These are phyloP conservation scores for Yponomeuta evonymella DNA, from an alignment of 2,888 invertebrate species.

Conservation along the genomic window DNA sequence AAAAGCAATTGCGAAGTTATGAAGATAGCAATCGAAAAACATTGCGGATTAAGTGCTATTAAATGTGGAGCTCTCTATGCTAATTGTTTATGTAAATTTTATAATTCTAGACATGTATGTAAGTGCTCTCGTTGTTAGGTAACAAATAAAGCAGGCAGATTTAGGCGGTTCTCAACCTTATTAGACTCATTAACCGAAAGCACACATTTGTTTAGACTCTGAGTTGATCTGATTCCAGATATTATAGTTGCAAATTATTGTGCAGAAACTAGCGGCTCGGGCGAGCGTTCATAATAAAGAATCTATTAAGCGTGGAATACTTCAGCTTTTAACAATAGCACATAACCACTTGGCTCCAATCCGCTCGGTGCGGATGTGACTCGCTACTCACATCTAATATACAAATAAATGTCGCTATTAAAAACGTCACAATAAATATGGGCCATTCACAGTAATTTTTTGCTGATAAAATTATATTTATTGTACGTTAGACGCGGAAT, in stretches of 20 bases:
- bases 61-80: neutral
- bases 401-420: slow-evolving; percentile 56
- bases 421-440: slow-evolving; percentile 41
- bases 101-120: slow-evolving; percentile 2
- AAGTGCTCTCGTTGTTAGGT: slow-evolving; percentile 13
- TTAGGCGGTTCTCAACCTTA: neutral
- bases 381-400: slow-evolving; percentile 39
- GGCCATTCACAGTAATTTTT: slow-evolving; percentile 40
- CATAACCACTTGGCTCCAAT: slow-evolving; percentile 24
- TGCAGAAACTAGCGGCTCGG: slow-evolving; percentile 23
- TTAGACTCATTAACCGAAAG: slow-evolving; percentile 8
- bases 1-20: too few species aligned
- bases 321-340: slow-evolving; percentile 14
- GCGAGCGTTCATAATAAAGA: slow-evolving; percentile 7
- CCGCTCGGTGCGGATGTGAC: slow-evolving; percentile 37
- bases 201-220: slow-evolving; percentile 1
- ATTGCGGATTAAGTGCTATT: neutral
- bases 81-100: slow-evolving; percentile 6
- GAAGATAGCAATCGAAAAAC: neutral
- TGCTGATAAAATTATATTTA: slow-evolving; percentile 63
- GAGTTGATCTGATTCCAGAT: slow-evolving; percentile 20
- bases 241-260: slow-evolving; percentile 20
- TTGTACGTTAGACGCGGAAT: slow-evolving; percentile 62
- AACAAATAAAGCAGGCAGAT: neutral
- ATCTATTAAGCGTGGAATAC: slow-evolving; percentile 13